Evolutionary conservation across 2,797 vertebrate species (phyloP).

Genomic region (Phoxinus dragarum): DNA sequence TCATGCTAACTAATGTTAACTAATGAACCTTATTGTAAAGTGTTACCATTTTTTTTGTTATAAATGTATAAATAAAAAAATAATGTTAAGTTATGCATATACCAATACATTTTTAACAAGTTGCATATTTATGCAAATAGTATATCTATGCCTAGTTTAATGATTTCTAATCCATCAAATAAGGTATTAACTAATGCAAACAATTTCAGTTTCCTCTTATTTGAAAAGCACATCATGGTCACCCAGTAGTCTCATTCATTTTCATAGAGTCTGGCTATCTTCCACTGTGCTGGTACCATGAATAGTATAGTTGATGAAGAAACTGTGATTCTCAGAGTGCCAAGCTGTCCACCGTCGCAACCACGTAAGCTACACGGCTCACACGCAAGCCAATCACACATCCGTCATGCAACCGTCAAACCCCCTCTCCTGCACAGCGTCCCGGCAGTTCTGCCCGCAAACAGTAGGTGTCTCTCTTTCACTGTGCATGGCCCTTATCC

Average conservation of each 20-base stretch:
- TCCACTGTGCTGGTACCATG: not conserved
- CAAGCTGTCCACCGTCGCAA: not conserved
- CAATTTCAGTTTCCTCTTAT: not conserved
- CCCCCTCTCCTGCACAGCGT: not conserved
- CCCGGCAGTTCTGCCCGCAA: slow-evolving; percentile 60
- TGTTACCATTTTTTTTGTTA: not conserved
- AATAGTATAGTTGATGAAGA: not conserved
- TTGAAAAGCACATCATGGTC: not conserved
- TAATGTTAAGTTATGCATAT: not conserved
- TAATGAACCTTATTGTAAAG: not conserved
- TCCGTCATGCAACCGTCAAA: slow-evolving; percentile 2
- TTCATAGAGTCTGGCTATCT: not conserved
- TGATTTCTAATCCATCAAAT: not conserved
- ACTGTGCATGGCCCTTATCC: slow-evolving; percentile 73
- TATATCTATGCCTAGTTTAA: not conserved
- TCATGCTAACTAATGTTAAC: too few species aligned
- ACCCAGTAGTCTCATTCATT: not conserved
- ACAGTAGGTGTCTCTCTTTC: slow-evolving; percentile 92
- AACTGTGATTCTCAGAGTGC: not conserved
- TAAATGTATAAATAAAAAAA: not conserved
- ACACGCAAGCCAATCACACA: not conserved
- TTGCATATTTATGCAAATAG: too few species aligned
- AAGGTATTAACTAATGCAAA: not conserved
- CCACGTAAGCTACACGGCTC: slow-evolving; percentile 11
- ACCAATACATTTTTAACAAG: not conserved